Base-by-base conservation (phyloP, 1,140 invertebrate species). In the Bilobella aurantiaca region DNA sequence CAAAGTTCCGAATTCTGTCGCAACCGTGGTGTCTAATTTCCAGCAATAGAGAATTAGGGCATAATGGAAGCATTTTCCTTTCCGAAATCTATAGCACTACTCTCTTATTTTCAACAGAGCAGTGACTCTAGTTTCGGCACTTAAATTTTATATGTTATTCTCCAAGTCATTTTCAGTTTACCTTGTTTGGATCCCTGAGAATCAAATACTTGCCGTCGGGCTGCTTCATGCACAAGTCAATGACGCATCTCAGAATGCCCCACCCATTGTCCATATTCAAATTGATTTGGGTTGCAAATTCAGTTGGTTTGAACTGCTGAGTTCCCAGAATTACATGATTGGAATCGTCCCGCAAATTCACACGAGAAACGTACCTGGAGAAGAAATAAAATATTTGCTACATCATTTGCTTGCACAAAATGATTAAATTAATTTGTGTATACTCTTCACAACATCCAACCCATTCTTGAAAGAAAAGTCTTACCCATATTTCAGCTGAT, bases 181-280 rank as follows among this genome's bases (percentile, higher is more conserved):
- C 77, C 81, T 98, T 98, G 78, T 96, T 98, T 0, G 96, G 97
- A 81, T 99, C 96, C 78, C 99, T 98, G 90, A 99, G 93, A 67
- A 99, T 94, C 62, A 99, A 82, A 78, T 98, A 99, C 80, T 86
- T 83, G 72, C 97, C 97, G 77, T 97, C 93, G 73, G 94, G 91
- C 74, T 98, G 90, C 76, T 96, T 96, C 90, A 98, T 93, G 71
- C 94, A 95, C 65, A 96, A 89, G 76, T 99, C 96, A 75, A 99
- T 90, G 70, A 99, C 96, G 76, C 94, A 98, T 3, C 96, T 83
- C n/a, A 99, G 79, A 61, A 99, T 92, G 67, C 96, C 97, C 96
- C 96, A 99, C 1, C 91, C 94, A 78, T 99, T 99, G 76, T 99
- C 97, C 93, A 99, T 96, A 75, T 96, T 98, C 67, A 99, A 79